Percentiles rank a stretch among this genome's conserved stretches.
Conservation (phyloP, 2,888 invertebrate species). For the Clivina fossor region DNA sequence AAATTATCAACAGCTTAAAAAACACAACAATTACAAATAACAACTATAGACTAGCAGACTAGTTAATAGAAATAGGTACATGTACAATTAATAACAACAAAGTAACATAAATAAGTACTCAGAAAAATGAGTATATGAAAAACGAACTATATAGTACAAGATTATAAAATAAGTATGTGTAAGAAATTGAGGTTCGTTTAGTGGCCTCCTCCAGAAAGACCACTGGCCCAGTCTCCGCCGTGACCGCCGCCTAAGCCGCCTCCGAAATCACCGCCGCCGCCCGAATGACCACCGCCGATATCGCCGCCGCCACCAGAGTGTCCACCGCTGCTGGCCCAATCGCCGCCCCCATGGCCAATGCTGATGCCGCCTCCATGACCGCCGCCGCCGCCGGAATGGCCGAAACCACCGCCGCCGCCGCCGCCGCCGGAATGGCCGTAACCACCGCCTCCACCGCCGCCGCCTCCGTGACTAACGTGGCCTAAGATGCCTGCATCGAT, state of each 20-base stretch:
- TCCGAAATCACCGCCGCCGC: constrained; percentile 40
- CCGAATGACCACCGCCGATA: constrained; percentile 35
- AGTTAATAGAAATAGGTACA: constrained; percentile 13
- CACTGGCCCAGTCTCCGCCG: constrained; percentile 26
- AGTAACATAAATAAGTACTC: constrained; percentile 16
- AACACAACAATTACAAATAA: constrained; percentile 28
- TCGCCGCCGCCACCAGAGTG: constrained; percentile 35
- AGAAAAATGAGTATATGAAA: not conserved
- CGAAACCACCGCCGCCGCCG: constrained; percentile 38
- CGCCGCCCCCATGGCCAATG: constrained; percentile 38
- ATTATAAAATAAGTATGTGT: not conserved
- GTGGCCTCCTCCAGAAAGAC: constrained; percentile 38
- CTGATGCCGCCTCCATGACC: constrained; percentile 36
- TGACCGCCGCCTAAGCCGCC: constrained; percentile 35
- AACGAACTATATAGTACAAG: not conserved
- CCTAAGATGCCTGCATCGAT: constrained; percentile 57
- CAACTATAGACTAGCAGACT: constrained; percentile 27
- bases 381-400: constrained; percentile 39
- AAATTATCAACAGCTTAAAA: constrained; percentile 15
- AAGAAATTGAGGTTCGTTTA: too few species aligned
- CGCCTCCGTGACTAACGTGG: constrained; percentile 52
- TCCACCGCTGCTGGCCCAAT: constrained; percentile 37
- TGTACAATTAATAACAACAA: too few species aligned
- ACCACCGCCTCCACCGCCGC: constrained; percentile 42
- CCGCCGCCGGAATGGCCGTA: constrained; percentile 42